These are phyloP conservation scores for Ephydatia muelleri DNA, from an alignment of 37 sponge, comb jelly and placozoan genomes.

Conservation along the genomic window DNA sequence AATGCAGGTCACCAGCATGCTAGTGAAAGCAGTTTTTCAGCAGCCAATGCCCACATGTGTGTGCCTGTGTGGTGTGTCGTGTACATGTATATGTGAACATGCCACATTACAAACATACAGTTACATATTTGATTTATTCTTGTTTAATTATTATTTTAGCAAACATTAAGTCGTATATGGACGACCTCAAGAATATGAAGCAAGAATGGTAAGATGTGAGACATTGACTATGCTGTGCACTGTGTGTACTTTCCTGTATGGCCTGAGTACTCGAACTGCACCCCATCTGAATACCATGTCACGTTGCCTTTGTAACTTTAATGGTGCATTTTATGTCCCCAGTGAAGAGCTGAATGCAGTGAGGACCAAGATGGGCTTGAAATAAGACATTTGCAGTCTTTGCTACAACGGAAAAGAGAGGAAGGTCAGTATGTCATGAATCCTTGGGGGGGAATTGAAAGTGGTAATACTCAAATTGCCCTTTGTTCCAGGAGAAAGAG, in stretches of 20 bases:
- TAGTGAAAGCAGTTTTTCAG: too few species aligned
- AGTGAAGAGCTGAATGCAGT: conserved; percentile 4
- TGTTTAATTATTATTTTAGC: too few species aligned
- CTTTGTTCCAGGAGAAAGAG: background rate
- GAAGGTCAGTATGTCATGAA: conserved; percentile 9
- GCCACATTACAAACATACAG: too few species aligned
- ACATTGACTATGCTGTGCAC: background rate
- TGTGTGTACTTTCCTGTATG: background rate
- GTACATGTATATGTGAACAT: too few species aligned
- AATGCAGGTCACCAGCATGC: too few species aligned
- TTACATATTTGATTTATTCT: too few species aligned
- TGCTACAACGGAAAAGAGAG: conserved; percentile 7
- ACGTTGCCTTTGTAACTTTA: background rate
- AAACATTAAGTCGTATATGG: too few species aligned
- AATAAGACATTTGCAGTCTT: conserved; percentile 8
- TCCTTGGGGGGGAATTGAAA: background rate
- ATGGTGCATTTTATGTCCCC: too few species aligned
- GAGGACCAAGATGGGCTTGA: background rate
- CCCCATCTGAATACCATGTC: background rate
- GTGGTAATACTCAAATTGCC: background rate
- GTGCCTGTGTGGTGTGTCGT: too few species aligned
- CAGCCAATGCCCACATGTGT: too few species aligned
- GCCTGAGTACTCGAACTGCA: background rate
- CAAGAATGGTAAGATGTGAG: background rate
- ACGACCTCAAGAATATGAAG: background rate